Evolutionary conservation across 2,888 invertebrate genomes (phyloP), one percentile per base, ranked within the genome.

Genomic region (Nasonovia ribisnigri): DNA sequence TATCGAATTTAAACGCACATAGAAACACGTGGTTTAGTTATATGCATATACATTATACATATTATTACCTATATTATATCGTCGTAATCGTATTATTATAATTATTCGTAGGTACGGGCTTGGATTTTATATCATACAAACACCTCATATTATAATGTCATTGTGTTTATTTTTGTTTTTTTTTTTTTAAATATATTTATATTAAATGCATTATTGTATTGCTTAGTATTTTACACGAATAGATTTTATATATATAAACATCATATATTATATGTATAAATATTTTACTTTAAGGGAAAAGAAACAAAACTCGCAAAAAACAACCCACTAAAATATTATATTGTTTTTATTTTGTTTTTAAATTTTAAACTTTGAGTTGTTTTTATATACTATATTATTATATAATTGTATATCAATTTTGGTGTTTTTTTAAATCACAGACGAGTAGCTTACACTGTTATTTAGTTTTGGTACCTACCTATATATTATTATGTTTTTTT

Each of bases 401-500:
- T 60, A 43, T 60, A 43, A 43, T 29, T 13, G 29, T 90, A n/a
- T 90, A 54, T 42, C 88, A 84, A 88, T 67, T 90, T 93, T 86
- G 93, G 93, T 93, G 93, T 93, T 93, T 84, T 89, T 92, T 88
- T 89, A 90, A 60, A 48, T 93, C 93, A 93, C 93, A 84, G 84
- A 60, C 42, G 29, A 86, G 93, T 93, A 93, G 93, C 86, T 93
- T 86, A 90, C 93, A 93, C 93, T 84, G 93, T 93, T 93, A 84
- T 91, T 57, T 89, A 90, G 90, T 93, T 93, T 86, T 90, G 93
- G 93, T 90, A 90, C 77, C 48, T 86, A 93, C 51, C 20, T 84
- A 60, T 46, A 86, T 90, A 36, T 89, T 88, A 46, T 92, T n/a
- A 88, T 89, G 46, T 92, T 67, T 88, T 93, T 92, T 90, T 57